Base-by-base conservation (phyloP, 2,888 invertebrate species). In the Drosophila rellima region DNA sequence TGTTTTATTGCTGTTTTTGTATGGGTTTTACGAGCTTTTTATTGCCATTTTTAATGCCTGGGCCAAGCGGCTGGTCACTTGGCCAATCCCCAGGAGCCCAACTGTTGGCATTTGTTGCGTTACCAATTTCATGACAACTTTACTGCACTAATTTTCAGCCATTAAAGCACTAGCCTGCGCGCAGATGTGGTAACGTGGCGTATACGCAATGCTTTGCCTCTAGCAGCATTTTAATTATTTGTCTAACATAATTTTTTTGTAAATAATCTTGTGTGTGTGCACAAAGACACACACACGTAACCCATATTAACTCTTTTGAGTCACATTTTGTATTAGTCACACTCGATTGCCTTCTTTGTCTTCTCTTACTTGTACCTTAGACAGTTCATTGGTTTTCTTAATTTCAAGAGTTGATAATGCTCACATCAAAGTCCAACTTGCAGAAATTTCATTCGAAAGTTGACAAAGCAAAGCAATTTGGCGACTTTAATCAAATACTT, bases 1-100 rank as follows among this genome's bases (percentile, higher is more conserved):
- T 63, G 70, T 65, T 73, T 82, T 74, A 74, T 70, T 78, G 84
- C 40, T 55, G 55, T 45, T 45, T 33, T 64, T 70, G 77, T 72
- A 73, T 67, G 57, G 63, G 67, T 78, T 88, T 87, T 89, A 89
- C 82, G 82, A 80, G 73, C 78, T 73, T 81, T 86, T 89, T 89
- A 84, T 84, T 70, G 74, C 76, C 65, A 45, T 79, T 75, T 84
- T 85, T 88, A 85, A 88, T 89, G 82, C 56, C 57, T 23, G 45
- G 52, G 54, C 75, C 83, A 61, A 67, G 63, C 75, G 74, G 62
- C 76, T 61, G 72, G 75, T 75, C 79, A 79, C 75, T 79, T 79
- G 60, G 39, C 45, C 40, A 29, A 54, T 51, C 44, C 51, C 51
- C 70, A 31, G 31, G 42, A 47, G 57, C 15, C 59, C 63, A 44